phyloP scores from a whole-genome alignment of 2,113 vertebrate genomes.

The Elgaria multicarinata region DNA sequence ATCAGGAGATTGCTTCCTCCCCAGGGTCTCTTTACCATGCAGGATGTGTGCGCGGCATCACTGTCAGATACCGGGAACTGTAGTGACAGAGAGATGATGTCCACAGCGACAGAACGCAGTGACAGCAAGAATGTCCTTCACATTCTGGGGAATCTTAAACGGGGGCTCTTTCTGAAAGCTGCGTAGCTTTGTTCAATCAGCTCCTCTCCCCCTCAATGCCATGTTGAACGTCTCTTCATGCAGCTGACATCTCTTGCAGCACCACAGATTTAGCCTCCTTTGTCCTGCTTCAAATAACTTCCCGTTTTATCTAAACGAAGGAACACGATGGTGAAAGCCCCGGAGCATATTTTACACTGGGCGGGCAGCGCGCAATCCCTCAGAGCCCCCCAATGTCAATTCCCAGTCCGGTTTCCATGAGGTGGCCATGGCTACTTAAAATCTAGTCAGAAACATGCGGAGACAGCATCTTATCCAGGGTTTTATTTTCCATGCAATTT shows the following conservation, averaged over 20 bases:
- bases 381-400: not conserved
- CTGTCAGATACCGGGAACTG: conserved; percentile 9
- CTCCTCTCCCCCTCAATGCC: fast-evolving
- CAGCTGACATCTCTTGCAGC: not conserved
- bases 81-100: not conserved
- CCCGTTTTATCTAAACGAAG: conserved; percentile 42
- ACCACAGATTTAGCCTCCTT: not conserved
- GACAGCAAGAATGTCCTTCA: not conserved
- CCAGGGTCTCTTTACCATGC: not conserved
- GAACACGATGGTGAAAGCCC: conserved; percentile 44
- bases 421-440: conserved; percentile 53
- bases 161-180: not conserved
- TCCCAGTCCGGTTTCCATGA: not conserved
- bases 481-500: conserved; percentile 53
- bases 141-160: not conserved
- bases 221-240: not conserved
- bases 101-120: not conserved
- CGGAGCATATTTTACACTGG: not conserved
- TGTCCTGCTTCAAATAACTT: not conserved
- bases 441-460: conserved; percentile 36
- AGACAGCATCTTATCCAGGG: conserved; percentile 33
- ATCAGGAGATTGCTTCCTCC: conserved; percentile 18
- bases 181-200: not conserved
- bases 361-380: conserved; percentile 31
- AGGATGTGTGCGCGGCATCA: not conserved